Base-by-base conservation (phyloP, 1,140 invertebrate genomes). In the Neodiprion pinetum region DNA sequence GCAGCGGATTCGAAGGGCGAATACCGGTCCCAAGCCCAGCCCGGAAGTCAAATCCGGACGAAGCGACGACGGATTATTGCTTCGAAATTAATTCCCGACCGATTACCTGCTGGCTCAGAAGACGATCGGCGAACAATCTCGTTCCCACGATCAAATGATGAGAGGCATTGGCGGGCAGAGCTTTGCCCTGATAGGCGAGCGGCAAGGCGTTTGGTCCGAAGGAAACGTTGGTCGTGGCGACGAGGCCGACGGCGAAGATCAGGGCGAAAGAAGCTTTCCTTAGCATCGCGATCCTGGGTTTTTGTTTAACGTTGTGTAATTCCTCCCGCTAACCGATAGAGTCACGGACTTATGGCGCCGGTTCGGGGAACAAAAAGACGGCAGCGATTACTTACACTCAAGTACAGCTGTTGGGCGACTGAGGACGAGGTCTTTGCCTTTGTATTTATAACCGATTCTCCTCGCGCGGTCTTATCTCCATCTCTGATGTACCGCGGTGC, bases 111-210 rank as follows among this genome's bases (percentile, higher is more conserved):
- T 71, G 71, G 0, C 81, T 14, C 0, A 84, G 72, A 1, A 84
- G 69, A 40, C 50, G 78, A 72, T 88, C 87, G 4, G 84, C 84
- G 0, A 80, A 75, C n/a, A 78, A 12, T 70, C 85, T 81, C 61
- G 21, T 76, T n/a, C 87, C 87, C 12, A 85, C 12, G 7, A 78
- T 76, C 68, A 86, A 75, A 73, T 87, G 72, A 48, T 88, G 82
- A 10, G 83, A 82, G 14, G 75, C 75, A 69, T 82, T 83, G 1
- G 67, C 12, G 1, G 73, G 73, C 12, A 11, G 3, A 14, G 11
- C 48, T n/a, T 49, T 11, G 40, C 48, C 0, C 9, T 65, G 61
- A 14, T 65, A 14, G 8, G 47, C 28, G 68, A 2, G 1, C 11
- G 17, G 4, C 11, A n/a, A 5, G 9, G 1, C 48, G 70, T 28